These are phyloP conservation scores for Troglohyphantes excavatus DNA, from an alignment of 2,888 invertebrate genomes.

Conservation along the genomic window DNA sequence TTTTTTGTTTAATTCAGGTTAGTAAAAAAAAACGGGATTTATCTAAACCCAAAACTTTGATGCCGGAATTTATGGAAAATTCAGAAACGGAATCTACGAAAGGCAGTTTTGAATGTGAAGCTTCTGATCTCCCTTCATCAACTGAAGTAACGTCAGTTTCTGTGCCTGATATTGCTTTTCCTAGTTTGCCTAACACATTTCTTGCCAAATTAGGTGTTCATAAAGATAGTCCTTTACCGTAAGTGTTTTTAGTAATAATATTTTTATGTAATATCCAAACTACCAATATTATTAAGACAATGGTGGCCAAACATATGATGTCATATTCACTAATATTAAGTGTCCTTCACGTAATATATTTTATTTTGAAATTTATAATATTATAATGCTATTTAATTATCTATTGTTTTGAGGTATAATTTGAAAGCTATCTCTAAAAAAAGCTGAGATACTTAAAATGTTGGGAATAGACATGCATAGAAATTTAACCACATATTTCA, in stretches of 20 bases:
- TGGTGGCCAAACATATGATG: too few relatives aligned
- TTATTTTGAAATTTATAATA: too few relatives aligned
- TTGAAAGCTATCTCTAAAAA: too few relatives aligned
- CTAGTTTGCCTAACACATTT: constrained; percentile 84
- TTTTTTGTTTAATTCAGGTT: constrained; percentile 29
- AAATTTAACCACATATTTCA: too few relatives aligned
- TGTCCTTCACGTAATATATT: too few relatives aligned
- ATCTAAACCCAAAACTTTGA: constrained; percentile 74
- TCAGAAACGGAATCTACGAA: constrained; percentile 79
- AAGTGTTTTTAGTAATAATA: constrained; percentile 14
- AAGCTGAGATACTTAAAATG: too few relatives aligned
- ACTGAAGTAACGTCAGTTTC: constrained; percentile 41
- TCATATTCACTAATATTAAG: too few relatives aligned
- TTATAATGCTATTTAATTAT: too few relatives aligned
- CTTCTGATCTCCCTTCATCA: constrained; percentile 49
- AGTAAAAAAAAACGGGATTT: constrained; percentile 67
- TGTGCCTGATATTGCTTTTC: constrained; percentile 81
- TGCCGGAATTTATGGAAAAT: constrained; percentile 79
- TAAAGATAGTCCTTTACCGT: constrained; percentile 77
- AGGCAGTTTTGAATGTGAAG: constrained; percentile 76
- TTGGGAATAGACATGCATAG: too few relatives aligned
- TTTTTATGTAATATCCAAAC: too few relatives aligned
- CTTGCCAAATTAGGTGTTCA: constrained; percentile 83
- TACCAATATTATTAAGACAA: too few relatives aligned
- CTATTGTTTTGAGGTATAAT: too few relatives aligned